Percentiles rank a stretch among this genome's conserved stretches.
Evolutionary conservation across 2,888 invertebrate genomes (phyloP).

Genomic region (Epicampocera succincta): DNA sequence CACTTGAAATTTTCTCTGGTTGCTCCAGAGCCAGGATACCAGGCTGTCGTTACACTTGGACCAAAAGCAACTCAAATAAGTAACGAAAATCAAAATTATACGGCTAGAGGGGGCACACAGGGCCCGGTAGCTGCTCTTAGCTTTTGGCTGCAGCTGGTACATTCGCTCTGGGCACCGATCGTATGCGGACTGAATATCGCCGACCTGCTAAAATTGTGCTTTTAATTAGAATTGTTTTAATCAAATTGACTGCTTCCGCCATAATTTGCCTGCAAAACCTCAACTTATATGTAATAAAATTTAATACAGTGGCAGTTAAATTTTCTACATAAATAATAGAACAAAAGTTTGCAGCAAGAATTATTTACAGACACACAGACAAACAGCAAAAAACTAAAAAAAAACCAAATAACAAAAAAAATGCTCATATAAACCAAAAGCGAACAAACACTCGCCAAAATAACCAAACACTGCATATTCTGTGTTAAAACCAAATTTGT

Average conservation of each 20-base stretch:
- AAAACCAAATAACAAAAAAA: background rate
- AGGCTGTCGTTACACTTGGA: too few relatives aligned
- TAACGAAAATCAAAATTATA: too few relatives aligned
- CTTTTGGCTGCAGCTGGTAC: too few relatives aligned
- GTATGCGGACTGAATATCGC: background rate
- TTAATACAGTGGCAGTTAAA: conserved; percentile 43
- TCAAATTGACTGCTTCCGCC: conserved; percentile 8
- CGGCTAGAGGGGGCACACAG: too few relatives aligned
- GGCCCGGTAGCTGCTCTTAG: too few relatives aligned
- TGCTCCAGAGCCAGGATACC: too few relatives aligned
- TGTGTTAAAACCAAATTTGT: conserved; percentile 33
- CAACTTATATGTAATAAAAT: conserved; percentile 24
- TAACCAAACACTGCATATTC: background rate
- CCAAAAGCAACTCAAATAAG: too few relatives aligned
- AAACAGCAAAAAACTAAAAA: background rate
- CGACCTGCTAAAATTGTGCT: background rate
- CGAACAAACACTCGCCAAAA: background rate
- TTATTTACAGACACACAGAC: conserved; percentile 44
- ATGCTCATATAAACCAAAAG: conserved; percentile 3
- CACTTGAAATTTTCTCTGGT: too few relatives aligned
- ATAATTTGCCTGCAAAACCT: conserved; percentile 24
- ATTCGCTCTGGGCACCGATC: too few relatives aligned
- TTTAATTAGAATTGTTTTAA: background rate
- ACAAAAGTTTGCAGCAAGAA: conserved; percentile 52
- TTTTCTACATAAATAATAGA: conserved; percentile 22